These are phyloP conservation scores for Macquaria ambigua DNA, from an alignment of 2,113 vertebrate genomes.

Conservation along the genomic window DNA sequence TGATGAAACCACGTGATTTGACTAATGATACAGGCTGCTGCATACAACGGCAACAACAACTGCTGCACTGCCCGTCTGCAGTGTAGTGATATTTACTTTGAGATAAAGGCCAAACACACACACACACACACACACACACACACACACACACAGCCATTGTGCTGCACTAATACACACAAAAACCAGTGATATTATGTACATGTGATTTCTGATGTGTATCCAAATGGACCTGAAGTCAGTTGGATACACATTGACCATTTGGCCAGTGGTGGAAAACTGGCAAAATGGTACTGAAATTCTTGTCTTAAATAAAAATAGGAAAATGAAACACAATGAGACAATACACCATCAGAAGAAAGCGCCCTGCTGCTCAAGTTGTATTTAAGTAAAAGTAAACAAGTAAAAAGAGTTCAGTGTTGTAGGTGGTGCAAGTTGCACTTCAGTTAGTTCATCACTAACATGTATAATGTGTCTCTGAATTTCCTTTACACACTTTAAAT, in stretches of 20 bases:
- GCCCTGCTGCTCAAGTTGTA: too few relatives aligned
- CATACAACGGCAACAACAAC: background rate
- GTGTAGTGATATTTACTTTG: background rate
- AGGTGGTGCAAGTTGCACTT: too few relatives aligned
- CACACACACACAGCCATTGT: background rate
- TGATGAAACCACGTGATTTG: background rate
- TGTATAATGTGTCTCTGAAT: too few relatives aligned
- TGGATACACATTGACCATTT: background rate
- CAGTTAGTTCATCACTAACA: too few relatives aligned
- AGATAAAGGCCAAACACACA: conserved; percentile 2
- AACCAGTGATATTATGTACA: background rate
- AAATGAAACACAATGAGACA: too few relatives aligned
- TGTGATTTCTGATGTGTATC: background rate
- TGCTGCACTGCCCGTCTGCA: background rate
- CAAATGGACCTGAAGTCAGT: background rate
- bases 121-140: background rate
- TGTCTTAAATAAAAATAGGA: background rate
- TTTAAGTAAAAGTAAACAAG: too few relatives aligned
- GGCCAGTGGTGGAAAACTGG: background rate
- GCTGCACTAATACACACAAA: background rate
- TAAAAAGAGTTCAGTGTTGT: too few relatives aligned
- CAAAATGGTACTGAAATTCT: background rate
- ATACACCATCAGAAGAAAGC: too few relatives aligned
- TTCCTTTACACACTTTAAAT: too few relatives aligned
- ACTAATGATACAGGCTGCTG: background rate